These are phyloP conservation scores for Bos indicus DNA, from an alignment of 2,113 vertebrate species.

Conservation along the genomic window DNA sequence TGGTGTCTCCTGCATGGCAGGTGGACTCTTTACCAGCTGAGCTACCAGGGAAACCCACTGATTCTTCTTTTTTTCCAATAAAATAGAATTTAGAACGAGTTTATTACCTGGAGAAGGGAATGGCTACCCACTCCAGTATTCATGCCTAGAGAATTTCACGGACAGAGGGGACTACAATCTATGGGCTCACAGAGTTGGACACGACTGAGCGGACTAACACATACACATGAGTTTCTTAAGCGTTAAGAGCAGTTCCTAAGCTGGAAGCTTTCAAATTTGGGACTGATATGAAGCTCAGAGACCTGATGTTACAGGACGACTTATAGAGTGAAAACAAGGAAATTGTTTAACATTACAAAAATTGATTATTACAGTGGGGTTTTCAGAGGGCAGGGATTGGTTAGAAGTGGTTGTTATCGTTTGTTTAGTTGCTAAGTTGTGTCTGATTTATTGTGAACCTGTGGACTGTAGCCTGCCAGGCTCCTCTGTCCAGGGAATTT, in stretches of 20 bases:
- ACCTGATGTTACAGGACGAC: neutral
- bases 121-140: neutral
- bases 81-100: neutral
- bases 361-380: neutral
- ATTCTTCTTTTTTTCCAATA: neutral
- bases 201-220: fast-evolving
- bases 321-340: neutral
- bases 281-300: neutral
- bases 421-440: neutral
- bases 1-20: neutral
- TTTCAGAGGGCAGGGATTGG: neutral
- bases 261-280: neutral
- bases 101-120: neutral
- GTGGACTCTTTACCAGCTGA: neutral
- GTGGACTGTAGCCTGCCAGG: neutral
- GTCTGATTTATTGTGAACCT: neutral
- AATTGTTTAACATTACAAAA: neutral
- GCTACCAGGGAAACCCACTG: neutral
- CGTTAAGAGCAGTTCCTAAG: neutral
- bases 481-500: neutral
- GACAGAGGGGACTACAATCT: neutral
- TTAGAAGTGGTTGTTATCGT: neutral
- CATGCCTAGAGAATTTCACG: neutral
- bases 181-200: neutral
- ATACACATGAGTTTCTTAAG: neutral